Base-by-base conservation (phyloP, 2,113 vertebrate species). In the Pangasianodon gigas region DNA sequence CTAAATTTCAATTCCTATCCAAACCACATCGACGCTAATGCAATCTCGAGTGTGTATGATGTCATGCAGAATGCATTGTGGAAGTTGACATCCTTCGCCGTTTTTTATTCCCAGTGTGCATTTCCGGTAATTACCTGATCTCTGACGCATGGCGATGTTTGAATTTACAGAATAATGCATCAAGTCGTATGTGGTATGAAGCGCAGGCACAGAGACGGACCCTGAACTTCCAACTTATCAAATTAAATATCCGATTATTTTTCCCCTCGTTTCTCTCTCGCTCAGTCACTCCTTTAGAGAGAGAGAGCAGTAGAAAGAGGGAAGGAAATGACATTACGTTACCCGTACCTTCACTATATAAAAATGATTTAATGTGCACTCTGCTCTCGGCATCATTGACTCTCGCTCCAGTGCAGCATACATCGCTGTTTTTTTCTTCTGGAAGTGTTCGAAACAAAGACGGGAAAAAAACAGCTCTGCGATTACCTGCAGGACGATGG, bases 361-460 rank as follows among this genome's bases (percentile, higher is more conserved):
- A 96, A 96, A 95, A 95, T 96, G 95, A 96, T 96, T 96, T 96
- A 95, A 94, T 94, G 93, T 92, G 93, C 95, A 92, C 95, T 95
- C 93, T 89, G 94, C 94, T 93, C 93, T 93, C 93, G 89, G 93
- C 94, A 93, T 95, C 94, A 95, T 95, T 92, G 94, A 95, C 93
- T 93, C 92, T 93, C 94, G 93, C 93, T 95, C 95, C 95, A 95
- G 94, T 95, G 92, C 92, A 93, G 94, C 93, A 94, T 92, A 93
- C 93, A 91, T 92, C 94, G 94, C 94, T 18, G 16, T 94, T 95
- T 95, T 91, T 48, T 74, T 94, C 88, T 74, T 88, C 84, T 89
- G 74, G 48, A 90, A 89, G 92, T 87, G 90, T 92, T 91, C 87
- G 88, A 91, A 90, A 80, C 24, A 52, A 80, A 51, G 77, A 46